phyloP scores from a whole-genome alignment of 2,797 vertebrate genomes.

The Macropus fuliginosus region DNA sequence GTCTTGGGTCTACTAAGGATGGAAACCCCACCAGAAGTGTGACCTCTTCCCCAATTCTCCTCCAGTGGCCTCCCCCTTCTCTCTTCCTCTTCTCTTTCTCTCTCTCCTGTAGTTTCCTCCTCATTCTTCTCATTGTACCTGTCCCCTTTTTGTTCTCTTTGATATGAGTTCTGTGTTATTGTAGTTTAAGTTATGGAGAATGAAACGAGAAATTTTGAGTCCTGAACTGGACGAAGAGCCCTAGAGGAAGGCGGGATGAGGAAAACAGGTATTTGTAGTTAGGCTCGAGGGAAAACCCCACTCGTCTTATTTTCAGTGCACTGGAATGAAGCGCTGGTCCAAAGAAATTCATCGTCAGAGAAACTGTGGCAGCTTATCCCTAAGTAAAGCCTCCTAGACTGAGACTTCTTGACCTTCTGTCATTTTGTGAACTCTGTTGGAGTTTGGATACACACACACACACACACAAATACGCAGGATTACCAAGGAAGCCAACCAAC shows the following conservation, averaged over 20 bases:
- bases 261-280: background rate
- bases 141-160: background rate
- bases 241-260: background rate
- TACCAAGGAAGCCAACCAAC: background rate
- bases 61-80: background rate
- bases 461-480: background rate
- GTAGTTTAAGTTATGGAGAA: background rate
- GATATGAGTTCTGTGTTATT: background rate
- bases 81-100: background rate
- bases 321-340: background rate
- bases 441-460: background rate
- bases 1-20: background rate
- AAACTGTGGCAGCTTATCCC: background rate
- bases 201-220: background rate
- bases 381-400: background rate
- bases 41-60: background rate
- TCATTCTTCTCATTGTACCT: background rate
- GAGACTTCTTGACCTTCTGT: background rate
- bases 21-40: background rate
- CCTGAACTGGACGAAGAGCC: background rate
- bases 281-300: background rate
- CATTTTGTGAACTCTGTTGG: background rate
- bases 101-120: background rate
- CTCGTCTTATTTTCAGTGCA: background rate
- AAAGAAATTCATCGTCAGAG: background rate